Percentiles rank a stretch among this genome's conserved stretches.
Conservation (phyloP, 2,797 vertebrate genomes). For the Microchirus variegatus region DNA sequence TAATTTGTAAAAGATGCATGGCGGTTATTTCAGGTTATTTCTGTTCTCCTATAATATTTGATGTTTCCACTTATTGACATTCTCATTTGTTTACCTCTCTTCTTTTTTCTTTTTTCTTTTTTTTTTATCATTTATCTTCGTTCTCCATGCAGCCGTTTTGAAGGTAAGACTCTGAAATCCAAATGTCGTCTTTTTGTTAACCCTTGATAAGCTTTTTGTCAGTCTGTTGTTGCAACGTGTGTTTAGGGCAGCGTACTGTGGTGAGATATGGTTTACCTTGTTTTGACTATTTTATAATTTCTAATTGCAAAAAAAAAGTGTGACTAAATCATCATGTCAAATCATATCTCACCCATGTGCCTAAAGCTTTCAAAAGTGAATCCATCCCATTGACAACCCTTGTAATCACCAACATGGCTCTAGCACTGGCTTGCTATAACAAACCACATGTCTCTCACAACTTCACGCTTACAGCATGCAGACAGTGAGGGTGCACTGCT, state of each 20-base stretch:
- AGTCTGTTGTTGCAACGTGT: slow-evolving; percentile 35
- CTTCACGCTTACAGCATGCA: slow-evolving; percentile 85
- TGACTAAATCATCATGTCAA: slow-evolving; percentile 31
- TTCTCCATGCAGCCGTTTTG: slow-evolving; percentile 70
- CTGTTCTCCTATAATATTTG: neutral
- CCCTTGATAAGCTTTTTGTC: slow-evolving; percentile 25
- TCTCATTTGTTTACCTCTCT: slow-evolving; percentile 52
- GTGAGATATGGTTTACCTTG: slow-evolving; percentile 59
- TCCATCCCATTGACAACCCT: slow-evolving; percentile 47
- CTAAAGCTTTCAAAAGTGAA: slow-evolving; percentile 41
- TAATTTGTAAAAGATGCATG: slow-evolving; percentile 37
- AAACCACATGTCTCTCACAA: slow-evolving; percentile 76
- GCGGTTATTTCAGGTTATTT: slow-evolving; percentile 29
- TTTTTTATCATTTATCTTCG: slow-evolving; percentile 37
- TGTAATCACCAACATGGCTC: slow-evolving; percentile 51
- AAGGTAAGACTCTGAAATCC: slow-evolving; percentile 78
- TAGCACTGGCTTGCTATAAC: slow-evolving; percentile 67
- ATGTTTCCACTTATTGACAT: slow-evolving; percentile 32
- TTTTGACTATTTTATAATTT: slow-evolving; percentile 38
- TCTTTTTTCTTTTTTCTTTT: too few relatives aligned
- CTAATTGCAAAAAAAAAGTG: slow-evolving; percentile 24
- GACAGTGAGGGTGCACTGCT: slow-evolving; percentile 86
- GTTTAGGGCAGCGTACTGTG: slow-evolving; percentile 40
- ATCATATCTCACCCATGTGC: slow-evolving; percentile 59
- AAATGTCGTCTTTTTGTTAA: slow-evolving; percentile 32